A percentile compares a stretch with the other conserved stretches of the same genome.
These are phyloP conservation scores for Drosophila merina DNA, from an alignment of 2,888 invertebrate species.

Conservation along the genomic window DNA sequence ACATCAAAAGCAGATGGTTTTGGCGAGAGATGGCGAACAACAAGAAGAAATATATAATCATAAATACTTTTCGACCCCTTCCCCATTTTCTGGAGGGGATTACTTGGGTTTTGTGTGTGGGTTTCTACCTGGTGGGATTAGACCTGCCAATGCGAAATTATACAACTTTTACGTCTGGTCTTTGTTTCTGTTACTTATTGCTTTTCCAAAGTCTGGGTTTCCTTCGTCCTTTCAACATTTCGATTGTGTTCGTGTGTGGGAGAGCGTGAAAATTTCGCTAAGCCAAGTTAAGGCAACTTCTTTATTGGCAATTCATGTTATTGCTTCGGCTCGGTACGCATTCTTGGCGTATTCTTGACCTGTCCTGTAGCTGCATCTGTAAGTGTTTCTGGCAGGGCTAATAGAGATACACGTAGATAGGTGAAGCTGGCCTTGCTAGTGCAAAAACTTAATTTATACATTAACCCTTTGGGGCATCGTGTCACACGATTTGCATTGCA, in stretches of 20 bases:
- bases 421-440: slow-evolving; percentile 21
- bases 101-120: slow-evolving; percentile 39
- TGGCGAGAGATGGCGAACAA: slow-evolving; percentile 9
- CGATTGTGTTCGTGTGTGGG: slow-evolving; percentile 36
- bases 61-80: slow-evolving; percentile 56
- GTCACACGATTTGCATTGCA: slow-evolving; percentile 79
- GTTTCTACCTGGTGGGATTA: slow-evolving; percentile 74
- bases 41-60: slow-evolving; percentile 51
- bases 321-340: slow-evolving; percentile 53
- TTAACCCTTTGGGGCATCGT: slow-evolving; percentile 71
- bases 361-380: slow-evolving; percentile 34
- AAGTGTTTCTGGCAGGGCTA: slow-evolving; percentile 59
- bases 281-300: slow-evolving; percentile 78
- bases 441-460: slow-evolving; percentile 75
- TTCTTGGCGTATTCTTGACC: slow-evolving; percentile 31
- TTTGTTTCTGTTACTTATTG: slow-evolving; percentile 75
- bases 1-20: slow-evolving; percentile 78
- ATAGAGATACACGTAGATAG: slow-evolving; percentile 64
- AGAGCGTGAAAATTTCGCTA: slow-evolving; percentile 77
- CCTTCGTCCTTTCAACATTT: slow-evolving; percentile 4
- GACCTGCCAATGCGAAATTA: slow-evolving; percentile 76
- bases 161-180: slow-evolving; percentile 61
- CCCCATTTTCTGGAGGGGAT: slow-evolving; percentile 33
- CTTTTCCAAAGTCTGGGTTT: slow-evolving; percentile 58
- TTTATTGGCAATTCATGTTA: slow-evolving; percentile 41